phyloP scores from a whole-genome alignment of 2,888 invertebrate species.

The Lochmaea crataegi region DNA sequence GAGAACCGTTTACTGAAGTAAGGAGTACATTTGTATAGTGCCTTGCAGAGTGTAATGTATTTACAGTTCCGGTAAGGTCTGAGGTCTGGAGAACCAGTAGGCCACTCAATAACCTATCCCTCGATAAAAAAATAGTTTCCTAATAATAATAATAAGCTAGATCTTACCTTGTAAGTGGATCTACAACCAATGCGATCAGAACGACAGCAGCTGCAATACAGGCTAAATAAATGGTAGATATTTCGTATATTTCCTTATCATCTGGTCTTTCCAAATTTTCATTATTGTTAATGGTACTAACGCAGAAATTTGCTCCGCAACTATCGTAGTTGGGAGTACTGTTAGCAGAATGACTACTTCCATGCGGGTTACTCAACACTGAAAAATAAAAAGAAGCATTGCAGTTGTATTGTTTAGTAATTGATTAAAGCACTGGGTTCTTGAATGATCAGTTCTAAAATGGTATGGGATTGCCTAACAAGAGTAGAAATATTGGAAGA shows the following conservation, averaged over 20 bases:
- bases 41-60: too few relatives aligned
- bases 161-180: slow-evolving; percentile 85
- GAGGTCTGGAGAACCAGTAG: too few relatives aligned
- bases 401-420: too few relatives aligned
- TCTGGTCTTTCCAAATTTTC: slow-evolving; percentile 84
- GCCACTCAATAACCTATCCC: too few relatives aligned
- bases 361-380: slow-evolving; percentile 84
- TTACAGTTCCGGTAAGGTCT: too few relatives aligned
- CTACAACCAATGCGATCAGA: slow-evolving; percentile 88
- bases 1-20: too few relatives aligned
- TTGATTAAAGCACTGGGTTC: too few relatives aligned
- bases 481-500: too few relatives aligned
- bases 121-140: neutral
- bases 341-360: slow-evolving; percentile 63
- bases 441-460: too few relatives aligned
- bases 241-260: slow-evolving; percentile 87
- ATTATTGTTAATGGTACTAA: slow-evolving; percentile 77
- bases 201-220: slow-evolving; percentile 88
- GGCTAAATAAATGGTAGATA: slow-evolving; percentile 88
- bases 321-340: slow-evolving; percentile 68
- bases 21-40: too few relatives aligned
- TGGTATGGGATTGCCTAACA: too few relatives aligned
- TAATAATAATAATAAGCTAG: neutral
- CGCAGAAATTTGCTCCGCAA: slow-evolving; percentile 88
- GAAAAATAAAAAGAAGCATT: slow-evolving; percentile 52